These are phyloP conservation scores for Gastracanthus pulcherrimus DNA, from an alignment of 2,888 invertebrate genomes.

Conservation along the genomic window DNA sequence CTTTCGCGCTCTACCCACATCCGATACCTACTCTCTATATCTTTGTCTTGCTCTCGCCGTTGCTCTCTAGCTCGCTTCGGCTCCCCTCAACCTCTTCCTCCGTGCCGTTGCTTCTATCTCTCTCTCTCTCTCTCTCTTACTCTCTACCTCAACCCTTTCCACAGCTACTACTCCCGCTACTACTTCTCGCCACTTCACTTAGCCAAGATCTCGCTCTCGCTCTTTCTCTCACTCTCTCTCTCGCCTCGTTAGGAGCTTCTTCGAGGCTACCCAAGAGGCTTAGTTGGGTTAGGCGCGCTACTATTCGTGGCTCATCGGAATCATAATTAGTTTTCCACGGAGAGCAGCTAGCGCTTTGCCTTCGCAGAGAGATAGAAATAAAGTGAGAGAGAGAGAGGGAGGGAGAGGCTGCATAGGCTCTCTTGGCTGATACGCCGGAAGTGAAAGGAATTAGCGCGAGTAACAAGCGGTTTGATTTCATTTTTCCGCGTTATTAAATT, in stretches of 20 bases:
- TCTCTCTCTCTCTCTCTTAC: neutral
- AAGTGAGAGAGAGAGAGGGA: too few relatives aligned
- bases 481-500: too few relatives aligned
- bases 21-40: neutral
- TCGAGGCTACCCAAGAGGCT: slow-evolving; percentile 49
- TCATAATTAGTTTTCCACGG: slow-evolving; percentile 73
- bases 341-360: neutral
- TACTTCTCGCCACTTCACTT: slow-evolving; percentile 29
- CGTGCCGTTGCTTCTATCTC: neutral
- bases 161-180: neutral
- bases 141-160: slow-evolving; percentile 18
- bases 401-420: too few relatives aligned
- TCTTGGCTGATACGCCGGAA: too few relatives aligned
- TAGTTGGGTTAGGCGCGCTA: slow-evolving; percentile 65
- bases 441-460: too few relatives aligned
- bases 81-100: too few relatives aligned
- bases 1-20: neutral
- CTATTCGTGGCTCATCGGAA: slow-evolving; percentile 70
- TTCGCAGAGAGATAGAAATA: too few relatives aligned
- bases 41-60: neutral
- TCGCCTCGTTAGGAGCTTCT: slow-evolving; percentile 40
- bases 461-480: too few relatives aligned
- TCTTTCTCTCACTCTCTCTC: neutral
- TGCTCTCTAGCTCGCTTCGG: neutral
- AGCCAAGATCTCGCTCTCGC: slow-evolving; percentile 10